Percentiles rank a stretch among this genome's conserved stretches.
phyloP scores from a whole-genome alignment of 2,888 invertebrate genomes.

The Pristionchus japonicus region DNA sequence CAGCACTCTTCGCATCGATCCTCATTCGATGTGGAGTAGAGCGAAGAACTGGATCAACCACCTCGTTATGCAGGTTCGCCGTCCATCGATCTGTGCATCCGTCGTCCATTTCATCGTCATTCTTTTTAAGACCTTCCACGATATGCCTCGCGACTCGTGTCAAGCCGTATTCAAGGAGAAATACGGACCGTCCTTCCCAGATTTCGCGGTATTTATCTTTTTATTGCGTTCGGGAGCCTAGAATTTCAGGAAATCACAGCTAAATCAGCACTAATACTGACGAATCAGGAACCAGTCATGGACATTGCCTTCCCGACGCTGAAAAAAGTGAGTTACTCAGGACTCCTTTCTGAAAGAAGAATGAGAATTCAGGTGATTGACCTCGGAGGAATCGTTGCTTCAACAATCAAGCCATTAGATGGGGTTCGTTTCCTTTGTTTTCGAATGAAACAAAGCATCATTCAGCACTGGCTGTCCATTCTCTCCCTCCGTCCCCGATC shows the following conservation, averaged over 20 bases:
- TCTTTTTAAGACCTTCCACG: not conserved
- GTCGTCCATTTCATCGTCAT: not conserved
- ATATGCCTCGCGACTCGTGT: not conserved
- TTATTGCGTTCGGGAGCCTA: no score
- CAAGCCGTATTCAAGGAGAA: not conserved
- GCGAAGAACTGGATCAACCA: slow-evolving; percentile 1
- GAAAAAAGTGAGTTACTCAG: not conserved
- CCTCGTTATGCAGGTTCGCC: not conserved
- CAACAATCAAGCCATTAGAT: not conserved
- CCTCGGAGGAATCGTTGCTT: slow-evolving; percentile 14
- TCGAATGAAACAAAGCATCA: not conserved
- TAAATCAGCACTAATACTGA: not conserved
- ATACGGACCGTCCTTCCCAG: not conserved
- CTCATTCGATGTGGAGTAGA: slow-evolving; percentile 32
- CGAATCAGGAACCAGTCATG: slow-evolving; percentile 24
- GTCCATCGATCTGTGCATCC: not conserved
- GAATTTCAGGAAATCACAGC: not conserved
- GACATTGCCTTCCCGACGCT: slow-evolving; percentile 33
- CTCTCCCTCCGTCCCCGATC: slow-evolving; percentile 19
- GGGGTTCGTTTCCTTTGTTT: not conserved
- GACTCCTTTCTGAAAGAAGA: no score
- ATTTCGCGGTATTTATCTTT: no score
- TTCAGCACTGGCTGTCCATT: slow-evolving; percentile 11
- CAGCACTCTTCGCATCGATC: not conserved
- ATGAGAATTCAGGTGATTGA: not conserved